These are phyloP conservation scores for Eumaeus atala DNA, from an alignment of 1,140 invertebrate species.

Conservation along the genomic window DNA sequence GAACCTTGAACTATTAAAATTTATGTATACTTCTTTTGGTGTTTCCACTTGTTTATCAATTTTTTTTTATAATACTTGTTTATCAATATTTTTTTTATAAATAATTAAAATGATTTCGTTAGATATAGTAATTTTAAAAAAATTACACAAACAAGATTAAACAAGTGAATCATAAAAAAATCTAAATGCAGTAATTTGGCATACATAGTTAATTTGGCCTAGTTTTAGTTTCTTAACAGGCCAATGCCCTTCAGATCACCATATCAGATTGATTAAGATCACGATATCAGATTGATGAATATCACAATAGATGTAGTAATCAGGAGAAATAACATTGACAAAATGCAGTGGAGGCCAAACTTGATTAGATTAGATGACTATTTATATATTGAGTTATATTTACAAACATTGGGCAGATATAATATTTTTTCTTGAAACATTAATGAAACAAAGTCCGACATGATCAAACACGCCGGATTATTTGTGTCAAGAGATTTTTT, in stretches of 20 bases:
- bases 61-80: too few species aligned
- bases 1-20: too few species aligned
- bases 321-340: conserved; percentile 6
- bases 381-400: not conserved
- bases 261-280: not conserved
- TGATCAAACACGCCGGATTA: conserved; percentile 2
- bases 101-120: too few species aligned
- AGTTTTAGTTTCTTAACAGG: not conserved
- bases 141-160: too few species aligned
- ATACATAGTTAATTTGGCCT: not conserved
- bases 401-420: not conserved
- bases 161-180: too few species aligned
- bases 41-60: too few species aligned
- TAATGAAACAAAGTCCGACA: conserved; percentile 13
- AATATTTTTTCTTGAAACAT: conserved; percentile 14
- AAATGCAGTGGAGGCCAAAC: conserved; percentile 16
- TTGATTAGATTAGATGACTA: conserved; percentile 20
- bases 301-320: not conserved
- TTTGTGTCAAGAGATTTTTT: not conserved
- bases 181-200: not conserved
- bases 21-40: too few species aligned
- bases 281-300: not conserved
- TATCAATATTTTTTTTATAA: too few species aligned
- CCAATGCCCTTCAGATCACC: not conserved
- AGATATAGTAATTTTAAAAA: too few species aligned